A percentile compares a stretch with the other conserved stretches of the same genome.
Evolutionary conservation across 2,888 invertebrate genomes (phyloP).

Genomic region (Antheraea assamensis): DNA sequence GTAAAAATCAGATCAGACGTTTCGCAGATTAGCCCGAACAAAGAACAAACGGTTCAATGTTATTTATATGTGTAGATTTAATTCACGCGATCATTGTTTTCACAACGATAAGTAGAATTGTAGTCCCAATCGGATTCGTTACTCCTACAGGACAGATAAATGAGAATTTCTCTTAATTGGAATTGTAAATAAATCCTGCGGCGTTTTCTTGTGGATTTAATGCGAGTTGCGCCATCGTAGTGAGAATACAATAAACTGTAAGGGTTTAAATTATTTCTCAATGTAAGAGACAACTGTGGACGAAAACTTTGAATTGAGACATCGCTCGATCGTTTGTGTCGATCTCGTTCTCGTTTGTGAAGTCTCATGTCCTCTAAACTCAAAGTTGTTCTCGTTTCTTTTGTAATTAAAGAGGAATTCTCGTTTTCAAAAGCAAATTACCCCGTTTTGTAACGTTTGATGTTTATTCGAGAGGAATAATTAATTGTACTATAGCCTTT

Average conservation of each 20-base stretch:
- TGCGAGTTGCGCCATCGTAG: constrained; percentile 68
- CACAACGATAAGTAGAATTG: constrained; percentile 40
- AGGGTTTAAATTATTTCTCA: constrained; percentile 78
- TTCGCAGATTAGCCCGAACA: no score
- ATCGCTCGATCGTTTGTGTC: constrained; percentile 53
- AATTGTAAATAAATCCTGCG: constrained; percentile 80
- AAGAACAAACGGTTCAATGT: no score
- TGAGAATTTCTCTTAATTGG: constrained; percentile 79
- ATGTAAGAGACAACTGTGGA: constrained; percentile 48
- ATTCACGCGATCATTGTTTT: constrained; percentile 38
- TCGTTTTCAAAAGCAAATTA: constrained; percentile 46
- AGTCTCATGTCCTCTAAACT: constrained; percentile 44
- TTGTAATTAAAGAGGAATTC: constrained; percentile 36
- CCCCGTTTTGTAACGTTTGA: constrained; percentile 38
- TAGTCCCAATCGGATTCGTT: constrained; percentile 59
- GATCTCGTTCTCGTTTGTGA: constrained; percentile 48
- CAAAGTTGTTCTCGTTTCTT: constrained; percentile 42
- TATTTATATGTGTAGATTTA: no score
- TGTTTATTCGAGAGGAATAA: constrained; percentile 39
- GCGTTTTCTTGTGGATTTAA: constrained; percentile 75
- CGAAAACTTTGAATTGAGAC: constrained; percentile 60
- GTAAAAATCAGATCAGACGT: no score
- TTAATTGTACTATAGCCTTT: constrained; percentile 31
- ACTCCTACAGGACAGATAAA: constrained; percentile 73
- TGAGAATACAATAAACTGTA: constrained; percentile 69